Evolutionary conservation across 1,140 invertebrate species (phyloP).

Genomic region (honey bee (Apis mellifera)): DNA sequence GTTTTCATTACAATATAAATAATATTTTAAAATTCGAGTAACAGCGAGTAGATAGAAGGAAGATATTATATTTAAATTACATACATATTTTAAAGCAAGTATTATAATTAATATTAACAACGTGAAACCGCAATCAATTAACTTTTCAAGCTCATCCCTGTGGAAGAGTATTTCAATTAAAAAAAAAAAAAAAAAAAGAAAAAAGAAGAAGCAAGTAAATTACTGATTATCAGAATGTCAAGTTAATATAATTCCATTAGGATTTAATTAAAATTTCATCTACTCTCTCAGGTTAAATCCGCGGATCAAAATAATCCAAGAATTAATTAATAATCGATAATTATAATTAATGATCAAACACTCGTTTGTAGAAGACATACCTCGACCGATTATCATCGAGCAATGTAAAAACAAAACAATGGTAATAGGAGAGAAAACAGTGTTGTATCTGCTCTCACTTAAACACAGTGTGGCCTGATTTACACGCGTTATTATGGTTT

Average conservation of each 20-base stretch:
- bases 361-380: not conserved
- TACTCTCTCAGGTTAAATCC: not conserved
- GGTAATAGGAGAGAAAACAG: not conserved
- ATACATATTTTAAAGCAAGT: too few species aligned
- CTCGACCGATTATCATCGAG: not conserved
- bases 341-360: not conserved
- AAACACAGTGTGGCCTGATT: not conserved
- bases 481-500: not conserved
- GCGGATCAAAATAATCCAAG: not conserved
- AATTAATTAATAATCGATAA: not conserved
- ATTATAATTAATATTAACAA: too few species aligned
- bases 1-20: too few species aligned
- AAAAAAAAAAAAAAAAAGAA: too few species aligned
- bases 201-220: not conserved
- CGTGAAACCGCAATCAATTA: too few species aligned
- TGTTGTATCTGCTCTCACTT: not conserved
- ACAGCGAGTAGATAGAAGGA: too few species aligned
- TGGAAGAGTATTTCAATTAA: too few species aligned
- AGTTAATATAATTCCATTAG: not conserved
- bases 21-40: too few species aligned
- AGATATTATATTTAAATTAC: too few species aligned
- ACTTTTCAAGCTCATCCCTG: too few species aligned
- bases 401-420: not conserved
- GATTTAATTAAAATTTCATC: too few species aligned
- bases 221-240: not conserved